Percentiles rank a stretch among this genome's conserved stretches.
phyloP scores from a whole-genome alignment of 2,888 invertebrate genomes.

The Epinotia bilunana region DNA sequence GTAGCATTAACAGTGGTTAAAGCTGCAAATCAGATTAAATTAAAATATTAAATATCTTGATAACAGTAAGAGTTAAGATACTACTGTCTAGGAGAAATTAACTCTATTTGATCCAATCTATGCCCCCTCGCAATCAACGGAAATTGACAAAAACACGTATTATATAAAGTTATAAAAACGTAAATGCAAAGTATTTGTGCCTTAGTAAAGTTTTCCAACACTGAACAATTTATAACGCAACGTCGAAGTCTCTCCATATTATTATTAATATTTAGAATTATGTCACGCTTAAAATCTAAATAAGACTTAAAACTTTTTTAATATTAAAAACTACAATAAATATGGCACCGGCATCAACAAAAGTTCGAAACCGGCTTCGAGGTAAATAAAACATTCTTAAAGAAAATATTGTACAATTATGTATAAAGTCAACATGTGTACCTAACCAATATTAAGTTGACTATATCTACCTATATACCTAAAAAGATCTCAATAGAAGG shows the following conservation, averaged over 20 bases:
- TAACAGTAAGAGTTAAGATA: too few relatives aligned
- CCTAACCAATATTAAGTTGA: constrained; percentile 1
- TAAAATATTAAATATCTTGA: too few relatives aligned
- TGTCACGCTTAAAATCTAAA: constrained; percentile 33
- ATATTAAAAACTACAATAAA: constrained; percentile 39
- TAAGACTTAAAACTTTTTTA: constrained; percentile 32
- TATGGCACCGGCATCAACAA: constrained; percentile 41
- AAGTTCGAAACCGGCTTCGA: constrained; percentile 33
- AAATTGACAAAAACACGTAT: too few relatives aligned
- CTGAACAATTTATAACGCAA: constrained; percentile 15
- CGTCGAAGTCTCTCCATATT: constrained; percentile 10
- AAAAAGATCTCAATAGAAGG: constrained; percentile 5
- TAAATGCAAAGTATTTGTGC: constrained; percentile 50
- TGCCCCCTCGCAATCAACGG: too few relatives aligned
- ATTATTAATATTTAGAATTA: constrained; percentile 33
- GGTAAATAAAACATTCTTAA: constrained; percentile 37
- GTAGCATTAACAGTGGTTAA: too few relatives aligned
- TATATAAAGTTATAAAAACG: constrained; percentile 9
- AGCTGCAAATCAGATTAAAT: too few relatives aligned
- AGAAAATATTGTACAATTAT: constrained; percentile 24
- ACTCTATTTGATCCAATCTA: too few relatives aligned
- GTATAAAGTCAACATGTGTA: constrained; percentile 5
- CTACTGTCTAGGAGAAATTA: too few relatives aligned
- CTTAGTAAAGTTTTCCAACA: constrained; percentile 5
- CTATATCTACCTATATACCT: neutral